These are phyloP conservation scores for Charanyca ferruginea DNA, from an alignment of 2,888 invertebrate species.

Conservation along the genomic window DNA sequence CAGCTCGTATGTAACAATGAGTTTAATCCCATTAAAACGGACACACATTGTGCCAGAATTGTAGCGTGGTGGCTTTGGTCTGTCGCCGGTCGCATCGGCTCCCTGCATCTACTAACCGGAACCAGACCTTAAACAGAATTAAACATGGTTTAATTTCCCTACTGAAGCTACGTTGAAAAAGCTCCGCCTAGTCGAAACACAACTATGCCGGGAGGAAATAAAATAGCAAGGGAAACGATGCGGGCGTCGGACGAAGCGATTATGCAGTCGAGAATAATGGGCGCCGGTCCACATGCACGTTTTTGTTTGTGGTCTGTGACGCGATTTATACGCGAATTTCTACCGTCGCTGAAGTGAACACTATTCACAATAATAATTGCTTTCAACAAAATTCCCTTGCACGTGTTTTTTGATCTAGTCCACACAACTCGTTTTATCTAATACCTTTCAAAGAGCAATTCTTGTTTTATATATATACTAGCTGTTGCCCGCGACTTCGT, in stretches of 20 bases:
- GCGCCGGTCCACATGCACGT: conserved; percentile 90
- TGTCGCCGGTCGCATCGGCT: conserved; percentile 87
- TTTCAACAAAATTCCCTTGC: conserved; percentile 86
- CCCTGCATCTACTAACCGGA: conserved; percentile 84
- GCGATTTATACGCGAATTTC: conserved; percentile 91
- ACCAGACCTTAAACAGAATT: conserved; percentile 89
- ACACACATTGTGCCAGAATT: conserved; percentile 89
- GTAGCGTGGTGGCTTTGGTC: conserved; percentile 89
- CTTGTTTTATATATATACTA: too few relatives aligned
- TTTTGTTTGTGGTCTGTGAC: conserved; percentile 91
- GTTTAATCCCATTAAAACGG: conserved; percentile 90
- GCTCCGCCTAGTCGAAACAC: conserved; percentile 88
- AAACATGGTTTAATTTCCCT: conserved; percentile 90
- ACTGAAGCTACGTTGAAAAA: conserved; percentile 81
- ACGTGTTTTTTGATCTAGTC: conserved; percentile 81
- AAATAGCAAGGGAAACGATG: conserved; percentile 90
- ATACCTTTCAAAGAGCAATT: too few relatives aligned
- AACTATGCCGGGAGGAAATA: conserved; percentile 89
- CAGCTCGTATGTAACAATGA: conserved; percentile 88
- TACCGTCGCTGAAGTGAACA: conserved; percentile 89
- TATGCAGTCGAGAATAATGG: conserved; percentile 91
- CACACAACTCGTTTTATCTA: conserved; percentile 42
- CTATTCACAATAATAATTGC: conserved; percentile 90
- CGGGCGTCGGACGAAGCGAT: conserved; percentile 91
- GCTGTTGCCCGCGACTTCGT: too few relatives aligned